phyloP scores from a whole-genome alignment of 1,140 invertebrate species.

The Pteromalus puparum region DNA sequence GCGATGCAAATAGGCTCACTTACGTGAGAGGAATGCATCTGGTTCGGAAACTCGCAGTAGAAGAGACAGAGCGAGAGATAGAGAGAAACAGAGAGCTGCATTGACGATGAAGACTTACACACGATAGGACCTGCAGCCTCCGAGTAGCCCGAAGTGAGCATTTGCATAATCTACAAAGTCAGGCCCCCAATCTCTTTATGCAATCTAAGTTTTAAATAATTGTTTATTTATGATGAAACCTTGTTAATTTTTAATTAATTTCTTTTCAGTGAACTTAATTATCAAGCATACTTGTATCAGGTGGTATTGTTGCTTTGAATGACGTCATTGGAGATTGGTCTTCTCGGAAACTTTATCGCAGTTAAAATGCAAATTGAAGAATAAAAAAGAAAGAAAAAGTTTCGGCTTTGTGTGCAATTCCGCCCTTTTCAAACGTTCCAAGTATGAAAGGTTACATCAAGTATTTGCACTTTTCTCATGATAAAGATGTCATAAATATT shows the following conservation, averaged over 20 bases:
- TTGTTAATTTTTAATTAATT: background rate
- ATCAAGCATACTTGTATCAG: background rate
- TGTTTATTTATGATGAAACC: background rate
- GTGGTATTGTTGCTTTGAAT: background rate
- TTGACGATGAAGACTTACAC: background rate
- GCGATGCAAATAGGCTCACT: constrained; percentile 48
- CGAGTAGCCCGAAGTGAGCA: background rate
- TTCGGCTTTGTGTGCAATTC: background rate
- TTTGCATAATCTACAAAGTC: constrained; percentile 20
- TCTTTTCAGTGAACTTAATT: background rate
- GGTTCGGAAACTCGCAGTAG: background rate
- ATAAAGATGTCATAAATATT: constrained; percentile 35
- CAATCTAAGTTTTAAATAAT: background rate
- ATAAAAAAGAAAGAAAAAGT: background rate
- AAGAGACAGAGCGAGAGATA: background rate
- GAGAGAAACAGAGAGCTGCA: no score
- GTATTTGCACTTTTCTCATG: background rate
- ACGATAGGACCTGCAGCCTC: background rate
- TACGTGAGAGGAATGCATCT: constrained; percentile 49
- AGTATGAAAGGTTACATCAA: background rate
- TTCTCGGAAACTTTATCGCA: background rate
- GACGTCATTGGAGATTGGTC: background rate
- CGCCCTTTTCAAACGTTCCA: no score
- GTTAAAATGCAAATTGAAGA: background rate
- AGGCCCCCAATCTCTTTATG: background rate